Evolutionary conservation across 1,140 invertebrate genomes (phyloP), one percentile per base, ranked within the genome.

Genomic region (Elymnias hypermnestra): DNA sequence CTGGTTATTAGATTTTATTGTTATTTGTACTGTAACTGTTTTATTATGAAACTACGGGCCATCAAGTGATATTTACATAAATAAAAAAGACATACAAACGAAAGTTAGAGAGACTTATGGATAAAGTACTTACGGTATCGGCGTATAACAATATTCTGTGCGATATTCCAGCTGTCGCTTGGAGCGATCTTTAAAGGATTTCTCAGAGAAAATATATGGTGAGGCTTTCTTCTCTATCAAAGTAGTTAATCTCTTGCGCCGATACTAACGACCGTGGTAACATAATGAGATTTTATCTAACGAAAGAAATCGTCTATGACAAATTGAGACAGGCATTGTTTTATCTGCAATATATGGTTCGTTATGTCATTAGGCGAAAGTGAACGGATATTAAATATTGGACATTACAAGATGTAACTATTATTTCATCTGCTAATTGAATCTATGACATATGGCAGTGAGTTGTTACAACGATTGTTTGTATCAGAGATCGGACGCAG

Each of bases 251-350:
- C 63, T 55, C 25, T 38, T 28, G 19, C 26, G 29, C 42, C 46
- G 54, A 57, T 67, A 49, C 55, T 62, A 65, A 59, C 57, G 53
- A 58, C 44, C 47, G 49, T 48, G 12, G 18, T 37, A 49, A 44
- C 53, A 54, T 62, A 58, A 57, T 54, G 59, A 57, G 63, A 69
- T 63, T 48, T 55, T 58, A 65, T 63, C 54, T 42, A 51, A 14
- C 53, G 50, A 54, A 65, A 63, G 63, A 65, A 65, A 69, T 63
- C 57, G 59, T 47, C 49, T 58, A 53, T 69, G 55, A 65, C 65
- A 65, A 65, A 69, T 58, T 60, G 59, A 41, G 57, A 54, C 52
- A 56, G 39, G 43, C 49, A 55, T 63, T 53, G 60, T 63, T 51
- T 60, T 69, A 60, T 55, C 37, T 55, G 50, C 35, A 38, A 44